These are phyloP conservation scores for Lepidocolaptes lacrymiger DNA, from an alignment of 2,797 vertebrate genomes.

Conservation along the genomic window DNA sequence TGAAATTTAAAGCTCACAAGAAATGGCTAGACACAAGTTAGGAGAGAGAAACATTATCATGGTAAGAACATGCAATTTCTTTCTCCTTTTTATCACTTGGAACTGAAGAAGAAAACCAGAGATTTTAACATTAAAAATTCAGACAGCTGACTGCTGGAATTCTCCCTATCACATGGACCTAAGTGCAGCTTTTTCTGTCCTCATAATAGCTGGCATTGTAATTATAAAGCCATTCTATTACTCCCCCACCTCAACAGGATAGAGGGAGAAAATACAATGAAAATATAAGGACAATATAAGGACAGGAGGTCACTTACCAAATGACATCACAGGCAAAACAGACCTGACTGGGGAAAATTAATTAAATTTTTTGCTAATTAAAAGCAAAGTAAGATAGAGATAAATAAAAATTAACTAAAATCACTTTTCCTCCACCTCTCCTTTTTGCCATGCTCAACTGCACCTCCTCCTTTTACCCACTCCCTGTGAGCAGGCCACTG, in stretches of 20 bases:
- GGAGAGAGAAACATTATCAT: neutral
- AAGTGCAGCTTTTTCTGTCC: neutral
- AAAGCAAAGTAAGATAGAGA: neutral
- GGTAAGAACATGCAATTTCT: neutral
- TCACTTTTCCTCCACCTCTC: accelerated
- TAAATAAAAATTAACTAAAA: neutral
- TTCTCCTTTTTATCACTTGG: neutral
- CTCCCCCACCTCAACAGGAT: neutral
- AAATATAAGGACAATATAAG: neutral
- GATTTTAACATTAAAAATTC: neutral
- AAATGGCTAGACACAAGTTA: neutral
- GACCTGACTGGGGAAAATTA: neutral
- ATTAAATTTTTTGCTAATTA: neutral
- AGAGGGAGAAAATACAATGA: neutral
- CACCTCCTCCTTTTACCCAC: neutral
- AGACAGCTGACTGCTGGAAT: neutral
- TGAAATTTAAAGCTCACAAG: neutral
- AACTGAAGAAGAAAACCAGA: neutral
- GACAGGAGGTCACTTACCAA: neutral
- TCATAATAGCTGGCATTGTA: neutral
- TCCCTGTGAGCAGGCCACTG: accelerated
- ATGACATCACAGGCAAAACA: accelerated
- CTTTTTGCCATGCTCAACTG: neutral
- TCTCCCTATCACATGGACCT: neutral
- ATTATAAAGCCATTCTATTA: neutral